Evolutionary conservation across 2,797 vertebrate species (phyloP).

Genomic region (Intellagama lesueurii): DNA sequence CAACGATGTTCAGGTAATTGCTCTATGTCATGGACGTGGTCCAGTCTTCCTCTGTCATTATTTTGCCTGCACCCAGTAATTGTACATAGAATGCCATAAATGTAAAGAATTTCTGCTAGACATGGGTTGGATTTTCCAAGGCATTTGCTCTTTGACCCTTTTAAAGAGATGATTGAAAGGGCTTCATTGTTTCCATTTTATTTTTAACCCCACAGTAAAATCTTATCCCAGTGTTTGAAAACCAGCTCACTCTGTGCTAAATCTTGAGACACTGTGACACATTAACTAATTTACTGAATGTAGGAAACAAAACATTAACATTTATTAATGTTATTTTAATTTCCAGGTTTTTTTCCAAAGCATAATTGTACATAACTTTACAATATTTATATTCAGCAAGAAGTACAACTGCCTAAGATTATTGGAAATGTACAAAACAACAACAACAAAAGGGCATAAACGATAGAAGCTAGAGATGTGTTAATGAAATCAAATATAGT

Average conservation of each 20-base stretch:
- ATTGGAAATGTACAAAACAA: not conserved
- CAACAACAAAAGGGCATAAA: not conserved
- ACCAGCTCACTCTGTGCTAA: not conserved
- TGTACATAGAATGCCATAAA: constrained; percentile 74
- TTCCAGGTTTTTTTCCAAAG: not conserved
- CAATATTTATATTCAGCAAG: not conserved
- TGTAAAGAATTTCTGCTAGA: constrained; percentile 74
- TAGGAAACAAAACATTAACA: constrained; percentile 2
- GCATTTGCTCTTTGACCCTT: constrained; percentile 71
- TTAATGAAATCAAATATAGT: not conserved
- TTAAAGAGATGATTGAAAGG: constrained; percentile 67
- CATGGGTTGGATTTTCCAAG: constrained; percentile 71
- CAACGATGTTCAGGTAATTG: constrained; percentile 65
- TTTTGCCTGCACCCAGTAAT: constrained; percentile 56
- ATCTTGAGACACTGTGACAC: constrained; percentile 20
- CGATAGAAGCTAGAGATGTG: not conserved
- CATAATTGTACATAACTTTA: not conserved
- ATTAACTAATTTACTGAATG: not conserved
- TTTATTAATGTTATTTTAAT: not conserved
- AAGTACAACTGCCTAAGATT: not conserved
- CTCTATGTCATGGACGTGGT: constrained; percentile 40
- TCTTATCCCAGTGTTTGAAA: constrained; percentile 41
- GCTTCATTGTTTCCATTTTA: constrained; percentile 59
- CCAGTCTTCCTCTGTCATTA: constrained; percentile 57
- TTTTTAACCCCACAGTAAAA: constrained; percentile 51